A percentile compares a stretch with the other conserved stretches of the same genome.
phyloP scores from a whole-genome alignment of 2,113 vertebrate species.

The Vidua macroura region DNA sequence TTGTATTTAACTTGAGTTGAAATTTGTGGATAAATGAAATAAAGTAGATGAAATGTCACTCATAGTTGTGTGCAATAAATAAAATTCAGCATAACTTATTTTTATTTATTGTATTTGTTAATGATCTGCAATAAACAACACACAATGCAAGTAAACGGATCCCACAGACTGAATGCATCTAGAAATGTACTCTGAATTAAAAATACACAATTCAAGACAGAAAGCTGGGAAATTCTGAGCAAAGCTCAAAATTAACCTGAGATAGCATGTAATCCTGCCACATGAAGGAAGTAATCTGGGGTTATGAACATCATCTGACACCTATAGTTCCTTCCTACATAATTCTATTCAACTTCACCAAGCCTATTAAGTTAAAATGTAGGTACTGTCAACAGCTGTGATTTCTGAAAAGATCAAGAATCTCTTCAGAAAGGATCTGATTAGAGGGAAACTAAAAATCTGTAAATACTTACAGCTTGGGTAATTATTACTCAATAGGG shows the following conservation, averaged over 20 bases:
- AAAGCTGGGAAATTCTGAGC: neutral
- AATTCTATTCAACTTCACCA: neutral
- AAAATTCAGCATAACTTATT: neutral
- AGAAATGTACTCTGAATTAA: neutral
- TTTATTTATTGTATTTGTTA: neutral
- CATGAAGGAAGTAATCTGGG: neutral
- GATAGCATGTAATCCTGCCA: neutral
- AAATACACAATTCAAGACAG: neutral
- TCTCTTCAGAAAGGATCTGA: neutral
- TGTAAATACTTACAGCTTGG: neutral
- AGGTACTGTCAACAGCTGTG: neutral
- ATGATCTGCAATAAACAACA: neutral
- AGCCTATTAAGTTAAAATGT: neutral
- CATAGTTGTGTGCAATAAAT: neutral
- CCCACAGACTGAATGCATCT: neutral
- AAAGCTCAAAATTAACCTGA: neutral
- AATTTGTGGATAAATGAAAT: slow-evolving; percentile 2
- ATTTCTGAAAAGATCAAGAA: neutral
- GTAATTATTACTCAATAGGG: neutral
- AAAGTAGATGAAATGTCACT: neutral
- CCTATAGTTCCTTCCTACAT: neutral
- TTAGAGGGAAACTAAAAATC: neutral
- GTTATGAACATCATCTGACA: neutral
- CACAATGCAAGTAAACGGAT: neutral
- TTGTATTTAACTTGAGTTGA: neutral